A percentile compares a stretch with the other conserved stretches of the same genome.
Evolutionary conservation across 2,797 vertebrate genomes (phyloP).

Genomic region (Fratercula arctica): DNA sequence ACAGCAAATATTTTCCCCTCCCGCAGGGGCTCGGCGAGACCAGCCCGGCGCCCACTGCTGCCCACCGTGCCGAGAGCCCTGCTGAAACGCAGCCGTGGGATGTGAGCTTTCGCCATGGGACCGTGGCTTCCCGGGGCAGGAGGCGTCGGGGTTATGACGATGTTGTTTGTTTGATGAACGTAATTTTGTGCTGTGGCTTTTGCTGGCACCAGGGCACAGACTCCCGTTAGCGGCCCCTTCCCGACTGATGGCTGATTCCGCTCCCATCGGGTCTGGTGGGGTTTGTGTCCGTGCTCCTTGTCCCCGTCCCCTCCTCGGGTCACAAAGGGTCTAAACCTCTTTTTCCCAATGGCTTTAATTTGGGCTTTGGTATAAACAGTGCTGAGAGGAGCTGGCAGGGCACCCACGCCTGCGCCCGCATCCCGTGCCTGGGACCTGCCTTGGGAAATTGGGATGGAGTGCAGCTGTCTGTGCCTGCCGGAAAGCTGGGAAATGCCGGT

Average conservation of each 20-base stretch:
- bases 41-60: neutral
- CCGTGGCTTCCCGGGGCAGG: neutral
- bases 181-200: neutral
- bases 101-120: neutral
- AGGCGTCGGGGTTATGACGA: neutral
- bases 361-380: neutral
- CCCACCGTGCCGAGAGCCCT: rapidly evolving
- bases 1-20: neutral
- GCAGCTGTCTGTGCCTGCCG: rapidly evolving
- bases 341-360: neutral
- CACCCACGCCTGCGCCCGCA: rapidly evolving
- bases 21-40: neutral
- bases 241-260: neutral
- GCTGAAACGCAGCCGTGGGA: rapidly evolving
- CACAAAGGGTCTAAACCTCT: neutral
- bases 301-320: neutral
- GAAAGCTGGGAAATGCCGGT: neutral
- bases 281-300: rapidly evolving
- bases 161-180: neutral
- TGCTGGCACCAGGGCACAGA: neutral
- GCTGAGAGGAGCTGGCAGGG: neutral
- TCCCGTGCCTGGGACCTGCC: neutral
- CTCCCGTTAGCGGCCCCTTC: neutral
- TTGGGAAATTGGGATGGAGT: neutral
- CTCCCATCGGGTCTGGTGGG: neutral